These are phyloP conservation scores for Dendrolimus houi DNA, from an alignment of 2,888 invertebrate species.

Conservation along the genomic window DNA sequence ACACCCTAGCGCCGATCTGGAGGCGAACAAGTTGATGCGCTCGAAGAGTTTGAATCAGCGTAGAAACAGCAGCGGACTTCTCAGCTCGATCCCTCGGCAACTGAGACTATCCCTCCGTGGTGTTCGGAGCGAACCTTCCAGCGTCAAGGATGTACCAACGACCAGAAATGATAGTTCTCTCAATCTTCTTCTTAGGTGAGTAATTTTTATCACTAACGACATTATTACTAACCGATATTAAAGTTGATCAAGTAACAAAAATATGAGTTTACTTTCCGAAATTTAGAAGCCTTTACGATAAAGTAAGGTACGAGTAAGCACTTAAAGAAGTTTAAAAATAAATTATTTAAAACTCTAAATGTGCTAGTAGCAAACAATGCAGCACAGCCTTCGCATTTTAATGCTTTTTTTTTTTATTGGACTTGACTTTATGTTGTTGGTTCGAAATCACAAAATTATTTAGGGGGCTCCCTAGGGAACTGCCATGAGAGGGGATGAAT, in stretches of 20 bases:
- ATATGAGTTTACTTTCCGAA: too few species aligned
- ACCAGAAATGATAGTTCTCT: slow-evolving; percentile 69
- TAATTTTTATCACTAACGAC: slow-evolving; percentile 3
- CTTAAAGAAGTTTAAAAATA: too few species aligned
- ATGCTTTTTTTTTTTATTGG: too few species aligned
- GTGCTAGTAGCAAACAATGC: slow-evolving; percentile 1
- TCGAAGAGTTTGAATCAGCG: slow-evolving; percentile 69
- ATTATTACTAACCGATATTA: background rate
- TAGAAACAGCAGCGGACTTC: slow-evolving; percentile 69
- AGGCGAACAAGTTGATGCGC: slow-evolving; percentile 57
- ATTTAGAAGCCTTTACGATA: too few species aligned
- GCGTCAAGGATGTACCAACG: slow-evolving; percentile 66
- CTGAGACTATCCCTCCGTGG: slow-evolving; percentile 69
- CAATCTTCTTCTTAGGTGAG: slow-evolving; percentile 70
- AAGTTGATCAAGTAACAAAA: too few species aligned
- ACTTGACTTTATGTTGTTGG: too few species aligned
- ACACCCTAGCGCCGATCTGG: slow-evolving; percentile 46
- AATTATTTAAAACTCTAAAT: too few species aligned
- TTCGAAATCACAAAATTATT: too few species aligned
- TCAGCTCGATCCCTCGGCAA: slow-evolving; percentile 71
- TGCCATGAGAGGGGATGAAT: too few species aligned
- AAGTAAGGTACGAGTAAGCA: too few species aligned
- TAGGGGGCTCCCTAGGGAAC: too few species aligned
- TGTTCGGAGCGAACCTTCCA: slow-evolving; percentile 67
- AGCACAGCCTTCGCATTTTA: slow-evolving; percentile 9